These are phyloP conservation scores for Sebastiscus tertius DNA, from an alignment of 2,797 vertebrate genomes.

Conservation along the genomic window DNA sequence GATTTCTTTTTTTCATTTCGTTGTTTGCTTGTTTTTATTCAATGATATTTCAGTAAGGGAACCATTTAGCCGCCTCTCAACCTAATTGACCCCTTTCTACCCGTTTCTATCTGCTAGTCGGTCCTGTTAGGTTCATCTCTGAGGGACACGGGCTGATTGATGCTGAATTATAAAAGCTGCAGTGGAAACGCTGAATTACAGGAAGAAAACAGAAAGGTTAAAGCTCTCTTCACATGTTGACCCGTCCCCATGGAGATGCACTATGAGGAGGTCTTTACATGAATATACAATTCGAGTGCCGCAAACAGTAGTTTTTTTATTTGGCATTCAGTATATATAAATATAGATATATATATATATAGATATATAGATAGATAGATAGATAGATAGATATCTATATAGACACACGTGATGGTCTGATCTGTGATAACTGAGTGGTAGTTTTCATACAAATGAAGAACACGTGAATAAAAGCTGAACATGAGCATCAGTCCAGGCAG, in stretches of 20 bases:
- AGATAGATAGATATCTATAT: no score
- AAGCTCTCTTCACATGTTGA: conserved; percentile 29
- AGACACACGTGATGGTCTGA: neutral
- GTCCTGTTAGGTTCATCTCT: conserved; percentile 41
- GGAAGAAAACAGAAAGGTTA: conserved; percentile 50
- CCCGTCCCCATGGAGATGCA: neutral
- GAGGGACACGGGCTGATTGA: conserved; percentile 66
- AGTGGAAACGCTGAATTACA: conserved; percentile 51
- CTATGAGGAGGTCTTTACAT: neutral
- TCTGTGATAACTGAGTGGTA: neutral
- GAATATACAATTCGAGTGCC: neutral
- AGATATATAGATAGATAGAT: no score
- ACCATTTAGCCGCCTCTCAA: conserved; percentile 39
- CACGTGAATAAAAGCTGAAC: neutral
- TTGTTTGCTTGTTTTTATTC: conserved; percentile 34
- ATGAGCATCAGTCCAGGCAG: neutral
- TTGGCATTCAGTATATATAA: neutral
- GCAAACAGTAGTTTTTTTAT: neutral
- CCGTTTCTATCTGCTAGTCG: conserved; percentile 51
- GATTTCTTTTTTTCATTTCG: neutral
- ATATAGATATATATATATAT: no score
- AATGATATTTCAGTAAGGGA: conserved; percentile 47
- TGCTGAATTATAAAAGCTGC: conserved; percentile 42
- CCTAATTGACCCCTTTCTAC: conserved; percentile 62
- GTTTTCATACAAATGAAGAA: neutral